Evolutionary conservation across 2,797 vertebrate genomes (phyloP).

Genomic region (Tokudaia muenninki): DNA sequence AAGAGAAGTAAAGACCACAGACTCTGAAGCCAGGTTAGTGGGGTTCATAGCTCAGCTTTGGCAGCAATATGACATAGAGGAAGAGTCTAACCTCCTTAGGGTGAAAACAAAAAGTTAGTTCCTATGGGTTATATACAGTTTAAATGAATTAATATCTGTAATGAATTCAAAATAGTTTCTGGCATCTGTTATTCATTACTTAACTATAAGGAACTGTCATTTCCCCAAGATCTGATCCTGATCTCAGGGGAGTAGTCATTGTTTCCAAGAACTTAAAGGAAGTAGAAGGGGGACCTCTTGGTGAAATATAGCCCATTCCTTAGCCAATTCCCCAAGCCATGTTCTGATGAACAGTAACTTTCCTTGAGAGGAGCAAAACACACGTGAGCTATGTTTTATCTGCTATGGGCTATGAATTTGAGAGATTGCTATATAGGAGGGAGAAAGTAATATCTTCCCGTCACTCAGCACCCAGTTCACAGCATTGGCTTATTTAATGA

Average conservation of each 20-base stretch:
- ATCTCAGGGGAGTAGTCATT: neutral
- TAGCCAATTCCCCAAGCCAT: conserved; percentile 34
- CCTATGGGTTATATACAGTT: neutral
- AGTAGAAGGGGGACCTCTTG: neutral
- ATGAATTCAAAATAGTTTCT: conserved; percentile 17
- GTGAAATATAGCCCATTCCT: conserved; percentile 6
- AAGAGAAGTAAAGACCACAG: neutral
- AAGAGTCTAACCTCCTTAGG: neutral
- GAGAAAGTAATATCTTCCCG: neutral
- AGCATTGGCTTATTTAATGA: neutral
- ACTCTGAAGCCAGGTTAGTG: neutral
- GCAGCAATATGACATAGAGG: neutral
- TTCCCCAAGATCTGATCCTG: conserved; percentile 44
- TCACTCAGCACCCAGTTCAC: neutral
- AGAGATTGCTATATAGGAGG: neutral
- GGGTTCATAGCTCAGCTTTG: neutral
- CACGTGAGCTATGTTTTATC: neutral
- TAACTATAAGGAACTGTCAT: conserved; percentile 54
- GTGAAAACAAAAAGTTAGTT: conserved; percentile 35
- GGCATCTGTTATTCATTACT: conserved; percentile 63
- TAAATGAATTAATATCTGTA: conserved; percentile 44
- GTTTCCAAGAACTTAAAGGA: conserved; percentile 45
- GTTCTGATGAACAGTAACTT: conserved; percentile 9
- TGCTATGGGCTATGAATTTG: conserved; percentile 23
- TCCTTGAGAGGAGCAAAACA: conserved; percentile 45